A percentile compares a stretch with the other conserved stretches of the same genome.
phyloP scores from a whole-genome alignment of 2,113 vertebrate species.

The Mastomys natalensis region DNA sequence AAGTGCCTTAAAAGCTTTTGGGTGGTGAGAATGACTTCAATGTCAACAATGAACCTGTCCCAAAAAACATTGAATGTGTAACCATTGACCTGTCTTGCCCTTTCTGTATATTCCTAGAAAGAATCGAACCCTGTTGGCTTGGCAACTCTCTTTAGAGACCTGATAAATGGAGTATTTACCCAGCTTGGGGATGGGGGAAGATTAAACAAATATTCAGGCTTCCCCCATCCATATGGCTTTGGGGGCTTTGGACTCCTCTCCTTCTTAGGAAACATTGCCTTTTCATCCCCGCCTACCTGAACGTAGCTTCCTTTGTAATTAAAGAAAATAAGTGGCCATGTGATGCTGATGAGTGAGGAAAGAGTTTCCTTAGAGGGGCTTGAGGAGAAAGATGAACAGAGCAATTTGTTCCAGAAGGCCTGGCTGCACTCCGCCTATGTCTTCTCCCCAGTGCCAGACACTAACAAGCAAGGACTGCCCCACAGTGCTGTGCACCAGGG shows the following conservation, averaged over 20 bases:
- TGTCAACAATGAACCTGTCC: background rate
- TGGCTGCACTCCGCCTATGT: background rate
- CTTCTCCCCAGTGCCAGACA: background rate
- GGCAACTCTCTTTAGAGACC: too few relatives aligned
- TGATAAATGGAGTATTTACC: too few relatives aligned
- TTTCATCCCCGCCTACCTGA: conserved; percentile 81
- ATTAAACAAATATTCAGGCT: background rate
- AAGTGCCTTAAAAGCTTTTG: background rate
- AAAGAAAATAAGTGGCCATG: conserved; percentile 82
- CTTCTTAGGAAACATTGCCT: background rate
- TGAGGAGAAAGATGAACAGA: conserved; percentile 62
- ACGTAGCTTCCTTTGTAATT: conserved; percentile 77
- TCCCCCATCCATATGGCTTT: background rate
- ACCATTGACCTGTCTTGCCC: too few relatives aligned
- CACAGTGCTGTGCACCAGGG: conserved; percentile 83
- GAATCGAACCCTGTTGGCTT: too few relatives aligned
- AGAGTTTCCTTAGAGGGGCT: conserved; percentile 83
- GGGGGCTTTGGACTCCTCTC: background rate
- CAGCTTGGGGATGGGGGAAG: background rate
- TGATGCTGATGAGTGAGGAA: conserved; percentile 84
- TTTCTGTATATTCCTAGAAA: too few relatives aligned
- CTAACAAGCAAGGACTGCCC: conserved; percentile 80
- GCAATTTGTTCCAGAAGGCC: background rate
- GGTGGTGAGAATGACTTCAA: background rate
- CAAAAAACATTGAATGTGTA: too few relatives aligned